Percentiles rank a stretch among this genome's conserved stretches.
phyloP scores from a whole-genome alignment of 2,113 vertebrate species.

The Xiphophorus hellerii region DNA sequence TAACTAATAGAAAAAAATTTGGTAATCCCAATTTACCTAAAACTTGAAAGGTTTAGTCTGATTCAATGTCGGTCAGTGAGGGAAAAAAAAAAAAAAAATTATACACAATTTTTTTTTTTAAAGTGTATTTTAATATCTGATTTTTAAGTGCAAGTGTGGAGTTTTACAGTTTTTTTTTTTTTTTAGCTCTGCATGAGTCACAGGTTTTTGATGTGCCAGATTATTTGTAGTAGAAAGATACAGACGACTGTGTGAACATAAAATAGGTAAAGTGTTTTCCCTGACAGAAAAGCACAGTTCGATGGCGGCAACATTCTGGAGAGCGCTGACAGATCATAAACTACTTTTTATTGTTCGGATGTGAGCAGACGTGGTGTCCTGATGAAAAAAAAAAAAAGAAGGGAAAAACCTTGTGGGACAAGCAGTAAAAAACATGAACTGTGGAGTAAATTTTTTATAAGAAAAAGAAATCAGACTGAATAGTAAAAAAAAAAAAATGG shows the following conservation, averaged over 20 bases:
- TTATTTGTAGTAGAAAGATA: constrained; percentile 37
- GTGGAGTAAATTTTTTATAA: constrained; percentile 50
- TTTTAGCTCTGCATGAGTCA: constrained; percentile 14
- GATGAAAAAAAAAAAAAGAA: constrained; percentile 40
- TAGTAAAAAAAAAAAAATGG: constrained; percentile 24
- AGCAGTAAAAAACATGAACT: constrained; percentile 32
- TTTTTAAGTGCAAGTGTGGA: neutral
- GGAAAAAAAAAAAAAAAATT: too few relatives aligned
- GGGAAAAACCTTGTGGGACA: constrained; percentile 44
- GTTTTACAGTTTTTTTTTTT: constrained; percentile 1
- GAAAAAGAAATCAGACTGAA: constrained; percentile 45
- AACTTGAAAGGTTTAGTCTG: neutral
- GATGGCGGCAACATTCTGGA: constrained; percentile 39
- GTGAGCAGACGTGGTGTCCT: constrained; percentile 46
- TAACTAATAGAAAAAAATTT: too few relatives aligned
- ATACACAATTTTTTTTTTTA: neutral
- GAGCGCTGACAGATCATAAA: constrained; percentile 66
- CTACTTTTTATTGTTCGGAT: constrained; percentile 59
- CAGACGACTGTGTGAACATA: constrained; percentile 41
- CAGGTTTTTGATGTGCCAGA: constrained; percentile 26
- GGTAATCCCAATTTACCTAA: neutral
- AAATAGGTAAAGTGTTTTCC: constrained; percentile 51
- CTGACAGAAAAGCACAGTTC: constrained; percentile 40
- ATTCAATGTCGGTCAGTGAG: neutral
- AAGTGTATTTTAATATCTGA: neutral